Evolutionary conservation across 2,113 vertebrate species (phyloP).

Genomic region (Grus americana): DNA sequence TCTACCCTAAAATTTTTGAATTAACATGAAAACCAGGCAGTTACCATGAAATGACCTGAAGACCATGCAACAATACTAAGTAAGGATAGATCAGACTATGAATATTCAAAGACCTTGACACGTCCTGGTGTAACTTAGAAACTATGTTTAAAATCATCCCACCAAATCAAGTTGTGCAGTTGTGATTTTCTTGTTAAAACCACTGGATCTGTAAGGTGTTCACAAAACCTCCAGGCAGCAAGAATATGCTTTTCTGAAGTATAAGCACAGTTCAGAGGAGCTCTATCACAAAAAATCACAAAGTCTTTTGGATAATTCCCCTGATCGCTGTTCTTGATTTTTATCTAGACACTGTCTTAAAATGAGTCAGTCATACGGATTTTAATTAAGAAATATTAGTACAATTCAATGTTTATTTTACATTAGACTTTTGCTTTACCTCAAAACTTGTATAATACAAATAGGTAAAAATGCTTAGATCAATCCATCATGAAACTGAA

Average conservation of each 20-base stretch:
- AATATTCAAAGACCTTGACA: neutral
- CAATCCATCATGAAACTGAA: neutral
- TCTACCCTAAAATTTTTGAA: neutral
- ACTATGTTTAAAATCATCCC: neutral
- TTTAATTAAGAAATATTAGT: neutral
- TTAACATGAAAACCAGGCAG: neutral
- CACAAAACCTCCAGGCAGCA: neutral
- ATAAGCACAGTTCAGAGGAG: neutral
- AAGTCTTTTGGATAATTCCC: neutral
- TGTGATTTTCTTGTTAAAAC: neutral
- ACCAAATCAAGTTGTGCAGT: neutral
- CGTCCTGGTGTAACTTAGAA: neutral
- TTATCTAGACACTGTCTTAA: neutral
- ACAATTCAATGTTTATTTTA: neutral
- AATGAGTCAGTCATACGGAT: neutral
- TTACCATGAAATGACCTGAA: neutral
- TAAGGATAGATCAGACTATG: neutral
- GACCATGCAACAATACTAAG: neutral
- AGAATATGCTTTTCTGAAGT: neutral
- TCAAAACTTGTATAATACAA: neutral
- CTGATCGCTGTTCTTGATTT: neutral
- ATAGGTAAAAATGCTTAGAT: neutral
- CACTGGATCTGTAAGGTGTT: neutral
- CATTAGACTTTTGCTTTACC: neutral
- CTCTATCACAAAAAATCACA: neutral